Percentiles rank a stretch among this genome's conserved stretches.
These are phyloP conservation scores for Rhyacophila evoluta DNA, from an alignment of 2,888 invertebrate species.

Conservation along the genomic window DNA sequence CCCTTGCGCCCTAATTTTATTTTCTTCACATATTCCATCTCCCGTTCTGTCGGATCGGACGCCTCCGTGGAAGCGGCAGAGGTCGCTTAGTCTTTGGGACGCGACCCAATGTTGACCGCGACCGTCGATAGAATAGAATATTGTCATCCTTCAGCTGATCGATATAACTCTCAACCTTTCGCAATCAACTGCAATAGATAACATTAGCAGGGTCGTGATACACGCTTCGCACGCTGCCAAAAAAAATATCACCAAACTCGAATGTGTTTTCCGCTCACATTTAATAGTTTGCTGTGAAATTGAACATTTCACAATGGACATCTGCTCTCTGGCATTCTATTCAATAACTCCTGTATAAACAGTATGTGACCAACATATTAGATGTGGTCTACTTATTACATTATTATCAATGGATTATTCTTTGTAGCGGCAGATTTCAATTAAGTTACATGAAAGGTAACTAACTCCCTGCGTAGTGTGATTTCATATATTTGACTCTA, in stretches of 20 bases:
- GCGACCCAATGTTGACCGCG: neutral
- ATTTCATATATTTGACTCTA: too few relatives aligned
- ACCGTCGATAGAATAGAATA: constrained; percentile 4
- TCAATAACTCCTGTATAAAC: too few relatives aligned
- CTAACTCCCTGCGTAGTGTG: too few relatives aligned
- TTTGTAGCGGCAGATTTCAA: too few relatives aligned
- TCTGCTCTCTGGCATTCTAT: too few relatives aligned
- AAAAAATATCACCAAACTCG: neutral
- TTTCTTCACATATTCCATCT: neutral
- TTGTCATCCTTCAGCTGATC: constrained; percentile 4
- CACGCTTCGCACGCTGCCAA: neutral
- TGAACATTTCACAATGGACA: neutral
- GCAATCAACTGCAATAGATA: neutral
- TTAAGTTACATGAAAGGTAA: too few relatives aligned
- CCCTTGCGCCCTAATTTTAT: neutral
- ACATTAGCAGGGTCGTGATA: neutral
- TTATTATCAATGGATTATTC: too few relatives aligned
- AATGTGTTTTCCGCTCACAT: neutral
- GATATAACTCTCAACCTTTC: neutral
- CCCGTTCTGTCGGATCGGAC: neutral
- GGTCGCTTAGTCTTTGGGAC: neutral
- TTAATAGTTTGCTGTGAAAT: neutral
- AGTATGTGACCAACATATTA: too few relatives aligned
- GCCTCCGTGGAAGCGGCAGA: neutral
- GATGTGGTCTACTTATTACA: too few relatives aligned